These are phyloP conservation scores for Sebastes aleutianus DNA, from an alignment of 2,797 vertebrate species.

Conservation along the genomic window DNA sequence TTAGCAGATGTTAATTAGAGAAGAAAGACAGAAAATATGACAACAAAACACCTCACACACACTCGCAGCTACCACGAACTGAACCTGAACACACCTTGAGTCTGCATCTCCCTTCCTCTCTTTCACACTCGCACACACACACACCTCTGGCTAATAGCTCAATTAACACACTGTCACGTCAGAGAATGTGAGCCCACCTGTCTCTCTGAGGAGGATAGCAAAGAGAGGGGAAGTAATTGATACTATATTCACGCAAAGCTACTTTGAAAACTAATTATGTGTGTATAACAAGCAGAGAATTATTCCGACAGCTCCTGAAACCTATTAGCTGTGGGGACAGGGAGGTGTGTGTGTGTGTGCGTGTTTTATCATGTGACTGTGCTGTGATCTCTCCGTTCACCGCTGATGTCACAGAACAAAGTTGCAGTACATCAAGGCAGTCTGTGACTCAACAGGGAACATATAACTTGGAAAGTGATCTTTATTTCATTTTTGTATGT, in stretches of 20 bases:
- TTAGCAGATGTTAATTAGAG: slow-evolving; percentile 16
- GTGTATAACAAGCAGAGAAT: slow-evolving; percentile 77
- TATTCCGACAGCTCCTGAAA: slow-evolving; percentile 61
- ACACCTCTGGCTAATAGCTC: slow-evolving; percentile 68
- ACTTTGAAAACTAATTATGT: slow-evolving; percentile 81
- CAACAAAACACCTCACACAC: slow-evolving; percentile 17
- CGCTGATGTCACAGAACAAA: slow-evolving; percentile 5
- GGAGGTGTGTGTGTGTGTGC: background rate
- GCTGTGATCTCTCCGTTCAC: slow-evolving; percentile 25
- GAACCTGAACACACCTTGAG: slow-evolving; percentile 12
- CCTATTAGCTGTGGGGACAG: slow-evolving; percentile 44
- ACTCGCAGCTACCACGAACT: background rate
- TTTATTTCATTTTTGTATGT: background rate
- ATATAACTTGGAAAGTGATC: background rate
- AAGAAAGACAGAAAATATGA: slow-evolving; percentile 11
- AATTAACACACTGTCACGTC: slow-evolving; percentile 75
- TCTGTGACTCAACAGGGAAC: background rate
- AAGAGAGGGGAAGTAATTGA: slow-evolving; percentile 75
- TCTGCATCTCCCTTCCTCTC: background rate
- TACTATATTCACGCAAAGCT: slow-evolving; percentile 68
- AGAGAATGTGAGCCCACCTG: slow-evolving; percentile 57
- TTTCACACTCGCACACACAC: slow-evolving; percentile 9
- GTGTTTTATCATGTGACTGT: background rate
- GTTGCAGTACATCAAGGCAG: background rate
- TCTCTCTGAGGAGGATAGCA: slow-evolving; percentile 56